Conservation (phyloP, 2,888 invertebrate species). For the Protophormia terraenovae region DNA sequence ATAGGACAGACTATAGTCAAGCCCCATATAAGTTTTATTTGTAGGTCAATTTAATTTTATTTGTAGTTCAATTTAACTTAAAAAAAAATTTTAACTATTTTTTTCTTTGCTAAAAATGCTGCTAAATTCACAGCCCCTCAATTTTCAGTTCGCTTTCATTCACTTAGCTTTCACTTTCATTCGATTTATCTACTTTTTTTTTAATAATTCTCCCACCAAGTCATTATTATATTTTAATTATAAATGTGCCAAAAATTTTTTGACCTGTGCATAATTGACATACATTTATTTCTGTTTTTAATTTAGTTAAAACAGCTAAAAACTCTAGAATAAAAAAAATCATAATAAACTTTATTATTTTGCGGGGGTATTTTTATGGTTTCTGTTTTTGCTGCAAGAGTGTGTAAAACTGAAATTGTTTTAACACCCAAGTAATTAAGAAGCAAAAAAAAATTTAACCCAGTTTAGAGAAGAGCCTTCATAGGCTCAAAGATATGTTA, state of each 20-base stretch:
- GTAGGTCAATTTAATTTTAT: too few species aligned
- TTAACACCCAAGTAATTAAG: constrained; percentile 22
- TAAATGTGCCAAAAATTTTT: constrained; percentile 49
- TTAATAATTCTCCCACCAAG: not conserved
- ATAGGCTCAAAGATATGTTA: not conserved
- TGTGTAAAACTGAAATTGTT: not conserved
- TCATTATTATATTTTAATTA: constrained; percentile 31
- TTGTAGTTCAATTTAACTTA: too few species aligned
- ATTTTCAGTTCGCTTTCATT: not conserved
- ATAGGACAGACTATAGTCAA: too few species aligned
- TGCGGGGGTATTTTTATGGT: not conserved
- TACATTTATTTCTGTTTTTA: constrained; percentile 23
- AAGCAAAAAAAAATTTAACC: constrained; percentile 39
- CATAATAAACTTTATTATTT: constrained; percentile 25
- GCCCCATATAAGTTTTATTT: too few species aligned
- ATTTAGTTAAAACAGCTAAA: not conserved
- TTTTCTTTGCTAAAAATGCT: not conserved
- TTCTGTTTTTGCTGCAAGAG: not conserved
- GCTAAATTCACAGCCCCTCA: too few species aligned
- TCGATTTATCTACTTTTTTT: too few species aligned
- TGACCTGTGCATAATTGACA: constrained; percentile 60
- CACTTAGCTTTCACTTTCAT: constrained; percentile 13
- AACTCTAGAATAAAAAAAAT: not conserved
- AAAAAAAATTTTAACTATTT: not conserved
- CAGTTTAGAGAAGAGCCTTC: not conserved